Evolutionary conservation across 1,140 invertebrate genomes (phyloP).

Genomic region (Thrips palmi): DNA sequence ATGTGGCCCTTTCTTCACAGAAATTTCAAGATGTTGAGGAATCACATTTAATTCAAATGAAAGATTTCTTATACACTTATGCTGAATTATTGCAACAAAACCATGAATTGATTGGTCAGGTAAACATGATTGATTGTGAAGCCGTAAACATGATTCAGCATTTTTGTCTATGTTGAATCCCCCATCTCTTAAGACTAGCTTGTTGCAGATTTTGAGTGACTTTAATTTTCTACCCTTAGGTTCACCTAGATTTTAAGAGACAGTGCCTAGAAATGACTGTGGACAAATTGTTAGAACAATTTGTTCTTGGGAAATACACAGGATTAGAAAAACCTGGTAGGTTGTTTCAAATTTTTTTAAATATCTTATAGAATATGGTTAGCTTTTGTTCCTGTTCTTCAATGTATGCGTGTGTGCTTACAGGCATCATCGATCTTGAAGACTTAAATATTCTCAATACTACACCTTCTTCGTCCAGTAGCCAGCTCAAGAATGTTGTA

Average conservation of each 20-base stretch:
- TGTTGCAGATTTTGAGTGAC: constrained; percentile 4
- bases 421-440: too few relatives aligned
- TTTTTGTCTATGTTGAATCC: constrained; percentile 6
- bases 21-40: constrained; percentile 91
- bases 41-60: constrained; percentile 83
- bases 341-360: too few relatives aligned
- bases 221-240: constrained; percentile 29
- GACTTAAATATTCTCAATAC: too few relatives aligned
- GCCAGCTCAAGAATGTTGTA: too few relatives aligned
- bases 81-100: constrained; percentile 72
- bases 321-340: constrained; percentile 78
- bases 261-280: constrained; percentile 82
- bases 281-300: constrained; percentile 76
- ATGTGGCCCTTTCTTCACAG: constrained; percentile 22
- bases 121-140: constrained; percentile 17
- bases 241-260: constrained; percentile 75
- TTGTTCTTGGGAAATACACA: constrained; percentile 77
- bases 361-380: too few relatives aligned
- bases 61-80: constrained; percentile 82
- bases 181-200: constrained; percentile 1
- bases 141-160: neutral
- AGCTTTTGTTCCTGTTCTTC: too few relatives aligned
- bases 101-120: constrained; percentile 69
- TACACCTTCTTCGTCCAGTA: too few relatives aligned
- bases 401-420: too few relatives aligned